These are phyloP conservation scores for Saccopteryx bilineata DNA, from an alignment of 2,113 vertebrate species.

Conservation along the genomic window DNA sequence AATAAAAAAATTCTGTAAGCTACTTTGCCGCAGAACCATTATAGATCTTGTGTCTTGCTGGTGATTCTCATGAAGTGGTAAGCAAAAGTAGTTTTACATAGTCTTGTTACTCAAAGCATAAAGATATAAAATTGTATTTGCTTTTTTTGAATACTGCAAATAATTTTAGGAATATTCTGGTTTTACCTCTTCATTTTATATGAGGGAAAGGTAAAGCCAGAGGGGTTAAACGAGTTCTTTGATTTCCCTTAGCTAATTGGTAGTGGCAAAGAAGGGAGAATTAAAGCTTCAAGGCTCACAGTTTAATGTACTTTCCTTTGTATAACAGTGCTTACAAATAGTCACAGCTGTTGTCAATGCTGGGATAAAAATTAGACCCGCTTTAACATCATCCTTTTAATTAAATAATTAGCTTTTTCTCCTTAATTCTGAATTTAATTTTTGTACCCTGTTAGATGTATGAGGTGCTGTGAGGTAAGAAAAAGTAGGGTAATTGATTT, in stretches of 20 bases:
- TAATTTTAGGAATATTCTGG: constrained; percentile 56
- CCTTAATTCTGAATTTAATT: not conserved
- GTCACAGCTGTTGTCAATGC: not conserved
- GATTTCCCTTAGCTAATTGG: constrained; percentile 67
- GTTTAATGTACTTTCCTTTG: constrained; percentile 56
- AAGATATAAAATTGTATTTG: constrained; percentile 64
- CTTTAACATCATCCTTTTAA: constrained; percentile 33
- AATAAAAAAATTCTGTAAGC: constrained; percentile 48
- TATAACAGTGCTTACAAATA: constrained; percentile 2
- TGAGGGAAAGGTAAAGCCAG: constrained; percentile 68
- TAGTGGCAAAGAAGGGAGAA: constrained; percentile 50
- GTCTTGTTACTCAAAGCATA: constrained; percentile 70
- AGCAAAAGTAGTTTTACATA: constrained; percentile 65
- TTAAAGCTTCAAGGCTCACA: constrained; percentile 4
- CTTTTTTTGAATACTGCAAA: constrained; percentile 18
- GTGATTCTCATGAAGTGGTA: constrained; percentile 28
- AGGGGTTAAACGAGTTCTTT: constrained; percentile 48
- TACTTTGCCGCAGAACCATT: not conserved
- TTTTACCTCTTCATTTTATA: constrained; percentile 67
- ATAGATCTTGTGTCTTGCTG: not conserved
- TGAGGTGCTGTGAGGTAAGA: not conserved
- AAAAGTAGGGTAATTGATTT: not conserved
- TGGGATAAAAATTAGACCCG: constrained; percentile 12
- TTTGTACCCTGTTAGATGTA: not conserved
- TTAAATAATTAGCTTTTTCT: not conserved